Evolutionary conservation across 2,113 vertebrate species (phyloP), one percentile per base, ranked within the genome.

Genomic region (Phrynosoma blainvillii): DNA sequence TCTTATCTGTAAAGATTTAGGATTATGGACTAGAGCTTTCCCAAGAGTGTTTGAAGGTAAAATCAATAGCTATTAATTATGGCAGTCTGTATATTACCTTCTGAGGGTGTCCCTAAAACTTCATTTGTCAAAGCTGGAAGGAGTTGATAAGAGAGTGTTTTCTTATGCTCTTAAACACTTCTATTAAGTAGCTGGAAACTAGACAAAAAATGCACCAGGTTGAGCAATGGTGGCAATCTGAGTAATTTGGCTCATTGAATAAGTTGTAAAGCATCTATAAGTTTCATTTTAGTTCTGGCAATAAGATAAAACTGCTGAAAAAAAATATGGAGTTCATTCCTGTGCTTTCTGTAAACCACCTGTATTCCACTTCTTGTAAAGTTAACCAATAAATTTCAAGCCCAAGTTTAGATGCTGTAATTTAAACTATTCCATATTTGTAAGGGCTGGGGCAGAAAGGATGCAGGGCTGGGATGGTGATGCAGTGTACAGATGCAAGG

Each of bases 1-100:
- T 8, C 85, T 88, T 70, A 86, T 88, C 87, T 92, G 66, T 42
- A 68, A 86, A 85, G 84, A 86, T 86, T 87, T 78, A 88, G 86
- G 87, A 0, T 91, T 89, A 90, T 91, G 92, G 82, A 0, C 0
- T 0, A 68, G 84, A 91, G 66, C 84, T 79, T 90, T 87, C 59
- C 79, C 81, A 0, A 0, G 16, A 77, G 83, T 91, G 70, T 78
- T 83, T 78, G 74, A 14, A 0, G 83, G 82, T 84, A 86, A 86
- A 86, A 86, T 86, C 75, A 86, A 77, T 79, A 42, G 59, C 84
- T 86, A 79, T 86, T 86, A 86, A 86, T 86, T 86, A 78, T 68
- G 84, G 40, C 62, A 86, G 54, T 40, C 74, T 42, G 74, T 85
- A 76, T 59, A 59, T 84, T 75, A 85, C n/a, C n/a, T 65, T 47